Evolutionary conservation across 2,888 invertebrate species (phyloP), one percentile per base, ranked within the genome.

Genomic region (Gisinianus flammeolus): DNA sequence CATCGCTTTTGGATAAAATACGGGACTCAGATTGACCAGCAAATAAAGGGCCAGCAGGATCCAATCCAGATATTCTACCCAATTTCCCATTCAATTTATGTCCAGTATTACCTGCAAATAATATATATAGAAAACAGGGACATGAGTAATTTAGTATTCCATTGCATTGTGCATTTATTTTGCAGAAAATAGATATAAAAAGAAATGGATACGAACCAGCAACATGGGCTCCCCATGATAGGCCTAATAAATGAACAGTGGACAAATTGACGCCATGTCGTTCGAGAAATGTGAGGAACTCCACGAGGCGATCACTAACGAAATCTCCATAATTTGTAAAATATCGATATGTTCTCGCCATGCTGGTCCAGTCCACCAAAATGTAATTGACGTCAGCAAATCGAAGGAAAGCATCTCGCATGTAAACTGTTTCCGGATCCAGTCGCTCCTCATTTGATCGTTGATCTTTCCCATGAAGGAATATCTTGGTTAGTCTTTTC

Each of bases 351-450:
- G 78, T 77, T 22, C 10, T 16, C 31, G 82, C 80, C 62, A 82
- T 52, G 0, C 19, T 54, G 28, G 80, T 79, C 80, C 80, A 82
- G 28, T 82, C 82, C 66, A 82, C 76, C 0, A 82, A 54, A 67
- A 82, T 69, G 58, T 79, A 82, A 58, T 82, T 82, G 31, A 82
- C 79, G 31, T 82, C 82, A 2, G 79, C 82, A 68, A 82, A 82
- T 12, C 79, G 74, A 1, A 77, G 68, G 58, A 79, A 80, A 0
- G 82, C 82, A 78, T 82, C 82, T 24, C 82, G 68, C 16, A 82
- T 10, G 54, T 80, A 79, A 12, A 79, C 82, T 0, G 79, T 82
- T 76, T 80, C 79, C 44, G 79, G 79, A 56, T 82, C 82, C n/a
- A 82, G 69, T 24, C 71, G 16, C 3, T 75, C 24, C 31, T 82